Percentiles rank a stretch among this genome's conserved stretches.
phyloP scores from a whole-genome alignment of 2,888 invertebrate species.

The Gibbula magus region DNA sequence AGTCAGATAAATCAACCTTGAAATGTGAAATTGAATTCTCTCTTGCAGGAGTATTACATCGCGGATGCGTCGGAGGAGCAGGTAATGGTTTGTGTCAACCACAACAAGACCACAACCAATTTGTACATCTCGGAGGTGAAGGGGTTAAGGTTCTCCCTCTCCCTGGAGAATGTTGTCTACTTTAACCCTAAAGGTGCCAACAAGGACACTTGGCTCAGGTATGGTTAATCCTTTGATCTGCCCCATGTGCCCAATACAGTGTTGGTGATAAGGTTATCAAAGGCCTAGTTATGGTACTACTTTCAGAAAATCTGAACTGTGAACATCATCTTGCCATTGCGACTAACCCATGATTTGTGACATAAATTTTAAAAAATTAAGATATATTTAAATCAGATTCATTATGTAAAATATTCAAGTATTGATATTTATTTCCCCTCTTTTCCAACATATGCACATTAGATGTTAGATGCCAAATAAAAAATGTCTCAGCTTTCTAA shows the following conservation, averaged over 20 bases:
- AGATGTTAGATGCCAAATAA: too few relatives aligned
- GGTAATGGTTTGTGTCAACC: slow-evolving; percentile 86
- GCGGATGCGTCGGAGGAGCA: slow-evolving; percentile 87
- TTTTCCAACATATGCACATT: too few relatives aligned
- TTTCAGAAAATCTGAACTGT: too few relatives aligned
- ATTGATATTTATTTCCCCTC: too few relatives aligned
- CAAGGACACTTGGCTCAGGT: slow-evolving; percentile 89
- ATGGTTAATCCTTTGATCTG: not conserved
- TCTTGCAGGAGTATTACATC: slow-evolving; percentile 83
- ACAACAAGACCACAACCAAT: slow-evolving; percentile 85
- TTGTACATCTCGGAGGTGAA: slow-evolving; percentile 87
- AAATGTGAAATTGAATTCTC: too few relatives aligned
- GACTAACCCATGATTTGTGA: too few relatives aligned
- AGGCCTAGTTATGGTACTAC: not conserved
- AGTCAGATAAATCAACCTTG: not conserved
- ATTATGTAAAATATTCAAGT: too few relatives aligned
- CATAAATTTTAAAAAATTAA: too few relatives aligned
- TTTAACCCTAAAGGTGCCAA: slow-evolving; percentile 79
- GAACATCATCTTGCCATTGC: too few relatives aligned
- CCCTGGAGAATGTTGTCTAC: slow-evolving; percentile 87
- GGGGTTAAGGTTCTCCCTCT: slow-evolving; percentile 84
- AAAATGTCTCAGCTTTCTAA: too few relatives aligned
- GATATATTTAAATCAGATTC: too few relatives aligned
- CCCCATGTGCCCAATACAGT: not conserved
- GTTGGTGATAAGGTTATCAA: not conserved